Conservation (phyloP, 2,113 vertebrate species). For the Ammospiza caudacuta region DNA sequence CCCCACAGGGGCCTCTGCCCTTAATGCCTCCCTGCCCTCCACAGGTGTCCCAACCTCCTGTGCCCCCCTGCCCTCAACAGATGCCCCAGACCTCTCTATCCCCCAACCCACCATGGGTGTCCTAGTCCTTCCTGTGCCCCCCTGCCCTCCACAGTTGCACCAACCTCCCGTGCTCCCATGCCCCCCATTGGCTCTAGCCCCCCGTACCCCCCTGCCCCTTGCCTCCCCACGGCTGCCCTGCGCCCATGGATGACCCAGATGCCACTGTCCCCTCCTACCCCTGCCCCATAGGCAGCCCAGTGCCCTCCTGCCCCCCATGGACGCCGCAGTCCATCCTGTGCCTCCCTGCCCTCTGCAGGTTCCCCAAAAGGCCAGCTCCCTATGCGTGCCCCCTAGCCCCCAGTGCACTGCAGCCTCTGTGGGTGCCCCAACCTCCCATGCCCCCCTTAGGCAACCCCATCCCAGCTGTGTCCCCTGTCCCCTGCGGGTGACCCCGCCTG, state of each 20-base stretch:
- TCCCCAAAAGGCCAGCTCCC: neutral
- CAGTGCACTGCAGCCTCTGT: neutral
- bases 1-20: neutral
- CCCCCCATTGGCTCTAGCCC: neutral
- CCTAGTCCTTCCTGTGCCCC: too few relatives aligned
- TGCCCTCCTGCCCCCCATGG: neutral
- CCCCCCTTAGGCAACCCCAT: neutral
- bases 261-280: neutral
- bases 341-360: neutral
- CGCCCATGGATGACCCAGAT: neutral
- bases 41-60: neutral
- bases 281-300: neutral
- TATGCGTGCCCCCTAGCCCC: too few relatives aligned
- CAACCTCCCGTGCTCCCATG: neutral
- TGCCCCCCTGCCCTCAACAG: too few relatives aligned
- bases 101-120: too few relatives aligned
- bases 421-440: neutral
- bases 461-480: neutral
- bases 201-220: neutral
- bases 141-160: neutral
- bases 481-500: rapidly evolving
- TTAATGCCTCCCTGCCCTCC: neutral
- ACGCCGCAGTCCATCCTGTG: neutral
- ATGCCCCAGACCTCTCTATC: too few relatives aligned
- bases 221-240: neutral